These are phyloP conservation scores for Acanthopleura granulata DNA, from an alignment of 2,888 invertebrate species.

Conservation along the genomic window DNA sequence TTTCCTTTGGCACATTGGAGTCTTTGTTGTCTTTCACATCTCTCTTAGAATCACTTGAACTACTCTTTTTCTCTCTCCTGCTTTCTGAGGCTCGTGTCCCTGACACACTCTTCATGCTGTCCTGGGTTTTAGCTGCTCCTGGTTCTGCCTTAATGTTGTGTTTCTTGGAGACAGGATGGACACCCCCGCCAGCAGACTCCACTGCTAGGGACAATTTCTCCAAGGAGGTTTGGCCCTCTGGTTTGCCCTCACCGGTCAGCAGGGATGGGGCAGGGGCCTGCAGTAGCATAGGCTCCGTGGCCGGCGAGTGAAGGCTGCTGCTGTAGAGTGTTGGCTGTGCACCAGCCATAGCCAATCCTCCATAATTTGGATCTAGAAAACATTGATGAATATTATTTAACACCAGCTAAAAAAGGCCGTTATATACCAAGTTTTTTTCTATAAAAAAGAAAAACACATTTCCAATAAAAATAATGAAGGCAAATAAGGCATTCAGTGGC, in stretches of 20 bases:
- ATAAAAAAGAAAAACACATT: no score
- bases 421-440: no score
- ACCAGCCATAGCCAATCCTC: neutral
- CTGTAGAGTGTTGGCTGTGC: neutral
- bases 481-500: no score
- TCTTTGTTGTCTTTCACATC: neutral
- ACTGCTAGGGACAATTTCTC: constrained; percentile 13
- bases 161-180: neutral
- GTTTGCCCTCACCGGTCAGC: neutral
- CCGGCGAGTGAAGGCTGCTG: constrained; percentile 2
- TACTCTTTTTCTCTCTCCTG: neutral
- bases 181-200: neutral
- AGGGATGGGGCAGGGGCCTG: neutral
- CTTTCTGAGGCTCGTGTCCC: neutral
- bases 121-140: neutral
- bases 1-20: neutral
- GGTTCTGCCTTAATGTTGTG: neutral
- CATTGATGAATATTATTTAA: no score
- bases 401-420: no score
- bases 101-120: neutral
- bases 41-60: constrained; percentile 4
- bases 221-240: neutral
- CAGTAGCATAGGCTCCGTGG: neutral
- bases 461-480: no score
- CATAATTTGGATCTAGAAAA: neutral